Evolutionary conservation across 2,888 invertebrate species (phyloP).

Genomic region (Andrena fulva): DNA sequence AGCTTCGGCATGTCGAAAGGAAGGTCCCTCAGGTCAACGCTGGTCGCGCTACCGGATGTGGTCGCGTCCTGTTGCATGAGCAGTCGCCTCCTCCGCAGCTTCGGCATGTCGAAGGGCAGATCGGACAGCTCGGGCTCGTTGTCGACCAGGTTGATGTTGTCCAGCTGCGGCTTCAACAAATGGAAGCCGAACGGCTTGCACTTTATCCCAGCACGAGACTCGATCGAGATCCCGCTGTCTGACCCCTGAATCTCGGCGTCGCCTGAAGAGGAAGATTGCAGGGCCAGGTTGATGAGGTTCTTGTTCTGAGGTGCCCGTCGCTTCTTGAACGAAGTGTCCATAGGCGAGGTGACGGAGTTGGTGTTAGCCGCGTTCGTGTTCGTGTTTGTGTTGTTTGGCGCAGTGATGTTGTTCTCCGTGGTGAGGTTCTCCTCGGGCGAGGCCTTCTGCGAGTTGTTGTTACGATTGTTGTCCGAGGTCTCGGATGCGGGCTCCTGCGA

Average conservation of each 20-base stretch:
- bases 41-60: slow-evolving; percentile 90
- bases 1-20: slow-evolving; percentile 97
- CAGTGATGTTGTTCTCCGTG: slow-evolving; percentile 82
- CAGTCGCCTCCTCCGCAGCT: slow-evolving; percentile 90
- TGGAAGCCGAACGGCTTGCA: slow-evolving; percentile 88
- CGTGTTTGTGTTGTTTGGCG: slow-evolving; percentile 83
- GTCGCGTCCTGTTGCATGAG: slow-evolving; percentile 89
- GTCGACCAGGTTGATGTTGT: slow-evolving; percentile 82
- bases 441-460: slow-evolving; percentile 91
- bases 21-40: slow-evolving; percentile 92
- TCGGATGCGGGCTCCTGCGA: slow-evolving; percentile 94
- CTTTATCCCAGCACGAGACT: slow-evolving; percentile 92
- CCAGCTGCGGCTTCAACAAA: slow-evolving; percentile 86
- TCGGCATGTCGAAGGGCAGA: slow-evolving; percentile 96
- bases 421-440: slow-evolving; percentile 89
- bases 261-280: slow-evolving; percentile 88
- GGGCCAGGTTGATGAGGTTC: slow-evolving; percentile 89
- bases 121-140: slow-evolving; percentile 90
- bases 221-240: slow-evolving; percentile 95
- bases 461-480: slow-evolving; percentile 92
- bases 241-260: slow-evolving; percentile 93
- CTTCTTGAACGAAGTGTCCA: slow-evolving; percentile 86
- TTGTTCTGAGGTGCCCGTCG: slow-evolving; percentile 91
- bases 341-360: slow-evolving; percentile 76
- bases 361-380: slow-evolving; percentile 84